phyloP scores from a whole-genome alignment of 2,113 vertebrate species.

The Heterochromis multidens region DNA sequence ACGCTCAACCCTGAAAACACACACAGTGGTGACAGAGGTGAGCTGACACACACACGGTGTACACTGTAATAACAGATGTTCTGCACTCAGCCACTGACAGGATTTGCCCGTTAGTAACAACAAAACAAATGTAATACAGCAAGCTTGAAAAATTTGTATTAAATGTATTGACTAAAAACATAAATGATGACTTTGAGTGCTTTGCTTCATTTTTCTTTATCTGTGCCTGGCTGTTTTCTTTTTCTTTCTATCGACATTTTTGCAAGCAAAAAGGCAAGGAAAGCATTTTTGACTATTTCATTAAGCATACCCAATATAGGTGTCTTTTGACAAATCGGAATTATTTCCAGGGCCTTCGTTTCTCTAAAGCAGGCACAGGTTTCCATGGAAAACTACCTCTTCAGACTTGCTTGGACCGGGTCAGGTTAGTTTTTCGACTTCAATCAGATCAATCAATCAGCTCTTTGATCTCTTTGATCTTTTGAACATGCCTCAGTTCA shows the following conservation, averaged over 20 bases:
- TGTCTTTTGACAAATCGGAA: not conserved
- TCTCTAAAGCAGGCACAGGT: not conserved
- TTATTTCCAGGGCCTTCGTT: not conserved
- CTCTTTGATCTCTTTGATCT: too few species aligned
- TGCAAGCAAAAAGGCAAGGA: not conserved
- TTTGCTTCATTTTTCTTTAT: not conserved
- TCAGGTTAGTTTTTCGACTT: not conserved
- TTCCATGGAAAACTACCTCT: not conserved
- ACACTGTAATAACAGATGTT: slow-evolving; percentile 16
- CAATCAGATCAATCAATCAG: too few species aligned
- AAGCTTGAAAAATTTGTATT: not conserved
- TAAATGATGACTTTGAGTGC: not conserved
- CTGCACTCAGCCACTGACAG: not conserved
- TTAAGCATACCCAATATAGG: not conserved
- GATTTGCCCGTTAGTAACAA: slow-evolving; percentile 2
- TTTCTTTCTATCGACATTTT: not conserved
- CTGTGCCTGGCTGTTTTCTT: not conserved
- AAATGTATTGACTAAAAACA: not conserved
- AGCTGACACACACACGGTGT: not conserved
- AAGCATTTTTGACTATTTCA: not conserved
- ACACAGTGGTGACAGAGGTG: slow-evolving; percentile 65
- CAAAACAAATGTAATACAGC: not conserved
- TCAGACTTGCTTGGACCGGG: not conserved
- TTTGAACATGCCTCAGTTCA: too few species aligned
- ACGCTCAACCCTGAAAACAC: slow-evolving; percentile 86